Evolutionary conservation across 2,888 invertebrate genomes (phyloP), one percentile per base, ranked within the genome.

Genomic region (Chaitophorus viminalis): DNA sequence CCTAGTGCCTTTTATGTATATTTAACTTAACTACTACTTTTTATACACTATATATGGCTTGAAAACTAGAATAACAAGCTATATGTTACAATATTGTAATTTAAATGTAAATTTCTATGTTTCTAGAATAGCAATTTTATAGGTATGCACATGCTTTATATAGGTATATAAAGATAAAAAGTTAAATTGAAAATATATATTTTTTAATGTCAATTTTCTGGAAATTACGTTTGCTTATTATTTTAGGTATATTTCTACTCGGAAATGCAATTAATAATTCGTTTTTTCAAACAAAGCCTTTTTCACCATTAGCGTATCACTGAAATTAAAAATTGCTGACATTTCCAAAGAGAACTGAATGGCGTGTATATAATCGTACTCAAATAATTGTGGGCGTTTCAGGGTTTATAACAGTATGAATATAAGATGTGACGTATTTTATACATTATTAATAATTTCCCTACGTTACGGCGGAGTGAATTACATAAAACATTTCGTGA

Each of bases 401-500:
- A n/a, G n/a, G 46, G 14, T 29, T 39, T 68, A 31, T 70, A 33
- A 29, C n/a, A 36, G 54, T 36, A 72, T 72, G 52, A 60, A 83
- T 83, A 60, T 68, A 68, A 39, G 25, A 68, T 31, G 39, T 18
- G 68, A 33, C 25, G 68, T n/a, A 68, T 68, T 74, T 77, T 46
- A 70, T 60, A 33, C 31, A 68, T 76, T 77, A 77, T 85, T 68
- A 52, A 77, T 70, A 33, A 85, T 77, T 33, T 84, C 75, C 46
- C 36, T 39, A 33, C 33, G n/a, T 25, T 33, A 25, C 29, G 1
- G 25, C 29, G 1, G 25, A 52, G 70, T 68, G 46, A 77, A 85
- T 85, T 85, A 77, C 70, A 68, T 52, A 77, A 85, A 85, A 68
- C 84, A 52, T 85, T 77, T 46, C 33, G 68, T 68, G 84, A 52